A percentile compares a stretch with the other conserved stretches of the same genome.
phyloP scores from a whole-genome alignment of 1,140 invertebrate genomes.

The Saccostrea glomerata region DNA sequence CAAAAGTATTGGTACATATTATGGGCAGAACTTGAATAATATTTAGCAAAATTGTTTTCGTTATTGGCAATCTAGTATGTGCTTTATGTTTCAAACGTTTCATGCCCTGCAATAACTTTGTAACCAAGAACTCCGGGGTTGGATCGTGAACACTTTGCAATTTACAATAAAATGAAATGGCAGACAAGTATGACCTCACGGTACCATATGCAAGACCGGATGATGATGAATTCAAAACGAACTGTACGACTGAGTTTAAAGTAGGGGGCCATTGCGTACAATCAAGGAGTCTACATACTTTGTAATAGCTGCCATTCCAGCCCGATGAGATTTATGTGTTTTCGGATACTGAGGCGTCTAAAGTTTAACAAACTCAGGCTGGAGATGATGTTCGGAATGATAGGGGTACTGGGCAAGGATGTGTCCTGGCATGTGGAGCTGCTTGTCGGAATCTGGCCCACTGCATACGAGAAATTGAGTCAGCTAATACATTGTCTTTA shows the following conservation, averaged over 20 bases:
- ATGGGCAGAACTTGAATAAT: neutral
- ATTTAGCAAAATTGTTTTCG: neutral
- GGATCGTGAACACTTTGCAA: neutral
- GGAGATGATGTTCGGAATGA: no score
- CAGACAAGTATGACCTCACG: neutral
- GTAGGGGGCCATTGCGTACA: neutral
- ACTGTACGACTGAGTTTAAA: neutral
- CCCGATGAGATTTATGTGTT: neutral
- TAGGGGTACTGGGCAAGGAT: no score
- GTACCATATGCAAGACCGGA: neutral
- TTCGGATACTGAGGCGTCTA: neutral
- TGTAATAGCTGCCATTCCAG: neutral
- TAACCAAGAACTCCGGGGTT: neutral
- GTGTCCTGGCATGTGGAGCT: no score
- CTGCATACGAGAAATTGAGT: no score
- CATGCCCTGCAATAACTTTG: neutral
- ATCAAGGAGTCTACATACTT: neutral
- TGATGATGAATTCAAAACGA: neutral
- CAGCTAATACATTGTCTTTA: no score
- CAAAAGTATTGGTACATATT: neutral
- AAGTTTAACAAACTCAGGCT: no score
- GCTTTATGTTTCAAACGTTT: neutral
- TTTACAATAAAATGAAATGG: conserved; percentile 2
- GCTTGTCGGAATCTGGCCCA: no score
- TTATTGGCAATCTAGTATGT: neutral